Conservation (phyloP, 2,797 vertebrate genomes). For the Peromyscus attwateri region DNA sequence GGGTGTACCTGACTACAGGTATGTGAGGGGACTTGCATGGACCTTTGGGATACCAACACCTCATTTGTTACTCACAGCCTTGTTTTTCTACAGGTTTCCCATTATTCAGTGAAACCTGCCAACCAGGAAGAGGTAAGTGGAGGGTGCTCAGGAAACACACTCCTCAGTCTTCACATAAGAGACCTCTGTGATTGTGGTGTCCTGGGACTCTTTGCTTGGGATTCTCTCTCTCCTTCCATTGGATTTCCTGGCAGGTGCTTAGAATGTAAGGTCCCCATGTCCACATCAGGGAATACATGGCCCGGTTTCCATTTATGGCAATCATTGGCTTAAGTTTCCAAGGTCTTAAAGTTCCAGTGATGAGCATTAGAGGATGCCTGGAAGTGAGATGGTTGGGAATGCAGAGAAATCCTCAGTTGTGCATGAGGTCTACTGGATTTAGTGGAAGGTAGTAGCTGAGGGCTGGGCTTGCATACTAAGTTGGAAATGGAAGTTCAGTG, state of each 20-base stretch:
- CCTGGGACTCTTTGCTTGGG: neutral
- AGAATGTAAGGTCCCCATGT: neutral
- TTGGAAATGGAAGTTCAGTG: neutral
- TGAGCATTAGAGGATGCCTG: neutral
- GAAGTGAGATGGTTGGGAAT: neutral
- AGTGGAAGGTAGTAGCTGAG: neutral
- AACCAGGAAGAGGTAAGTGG: neutral
- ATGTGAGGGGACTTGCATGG: neutral
- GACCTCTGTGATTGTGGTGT: neutral
- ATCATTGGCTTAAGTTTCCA: neutral
- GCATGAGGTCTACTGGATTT: neutral
- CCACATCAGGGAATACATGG: neutral
- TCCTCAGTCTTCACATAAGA: neutral
- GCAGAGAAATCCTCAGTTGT: neutral
- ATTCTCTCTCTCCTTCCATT: neutral
- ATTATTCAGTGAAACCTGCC: neutral
- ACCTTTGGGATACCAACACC: neutral
- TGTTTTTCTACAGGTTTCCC: neutral
- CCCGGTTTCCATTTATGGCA: constrained; percentile 21
- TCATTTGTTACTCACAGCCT: neutral
- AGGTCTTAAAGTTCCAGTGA: neutral
- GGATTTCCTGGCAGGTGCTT: neutral
- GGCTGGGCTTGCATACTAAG: neutral
- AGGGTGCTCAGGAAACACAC: neutral
- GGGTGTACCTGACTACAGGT: neutral